These are phyloP conservation scores for Cepaea hortensis DNA, from an alignment of 2,888 invertebrate genomes.

Conservation along the genomic window DNA sequence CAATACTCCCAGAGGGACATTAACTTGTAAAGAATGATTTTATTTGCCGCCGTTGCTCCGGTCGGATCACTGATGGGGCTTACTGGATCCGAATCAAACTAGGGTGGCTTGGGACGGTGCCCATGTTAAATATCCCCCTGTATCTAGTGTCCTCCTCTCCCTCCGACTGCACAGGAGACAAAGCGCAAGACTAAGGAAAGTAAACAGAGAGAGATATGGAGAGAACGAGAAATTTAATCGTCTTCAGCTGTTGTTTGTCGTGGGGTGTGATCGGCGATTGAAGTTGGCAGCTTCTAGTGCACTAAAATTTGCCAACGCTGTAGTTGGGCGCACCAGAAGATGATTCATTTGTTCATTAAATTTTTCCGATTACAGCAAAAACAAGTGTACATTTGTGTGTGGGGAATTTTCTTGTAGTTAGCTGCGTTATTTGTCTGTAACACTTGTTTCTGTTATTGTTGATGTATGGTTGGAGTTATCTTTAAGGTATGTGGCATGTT, in stretches of 20 bases:
- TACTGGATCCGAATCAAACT: conserved; percentile 50
- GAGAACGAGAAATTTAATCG: conserved; percentile 37
- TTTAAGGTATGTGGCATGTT: neutral
- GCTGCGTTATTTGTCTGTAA: neutral
- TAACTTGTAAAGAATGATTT: conserved; percentile 48
- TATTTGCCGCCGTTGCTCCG: conserved; percentile 51
- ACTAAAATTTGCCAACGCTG: neutral
- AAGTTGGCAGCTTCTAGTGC: conserved; percentile 17
- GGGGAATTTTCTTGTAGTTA: neutral
- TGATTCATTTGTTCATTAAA: conserved; percentile 1
- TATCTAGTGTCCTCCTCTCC: neutral
- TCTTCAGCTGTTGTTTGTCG: conserved; percentile 28
- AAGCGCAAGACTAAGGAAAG: neutral
- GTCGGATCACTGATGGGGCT: conserved; percentile 49
- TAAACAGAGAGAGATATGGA: neutral
- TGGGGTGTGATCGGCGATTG: conserved; percentile 31
- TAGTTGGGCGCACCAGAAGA: neutral
- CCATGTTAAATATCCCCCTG: neutral
- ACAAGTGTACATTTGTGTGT: neutral
- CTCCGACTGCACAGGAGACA: neutral
- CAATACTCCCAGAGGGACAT: conserved; percentile 45
- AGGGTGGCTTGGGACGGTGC: neutral
- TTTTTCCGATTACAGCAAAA: neutral
- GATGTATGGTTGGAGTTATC: neutral
- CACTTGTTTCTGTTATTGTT: neutral